Evolutionary conservation across 1,140 invertebrate genomes (phyloP).

Genomic region (Drosophila yakuba): DNA sequence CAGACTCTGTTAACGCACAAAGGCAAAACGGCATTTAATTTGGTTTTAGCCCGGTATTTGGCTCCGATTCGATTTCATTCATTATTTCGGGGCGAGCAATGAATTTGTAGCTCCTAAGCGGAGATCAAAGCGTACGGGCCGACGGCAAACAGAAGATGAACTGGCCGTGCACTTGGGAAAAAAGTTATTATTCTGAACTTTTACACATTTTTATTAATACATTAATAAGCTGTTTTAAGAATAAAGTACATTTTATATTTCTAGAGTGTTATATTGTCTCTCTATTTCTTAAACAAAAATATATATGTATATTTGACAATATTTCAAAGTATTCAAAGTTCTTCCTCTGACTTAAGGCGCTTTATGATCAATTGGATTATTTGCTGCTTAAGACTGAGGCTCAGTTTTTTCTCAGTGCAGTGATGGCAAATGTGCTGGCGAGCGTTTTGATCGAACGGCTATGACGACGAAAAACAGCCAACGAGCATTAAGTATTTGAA

Average conservation of each 20-base stretch:
- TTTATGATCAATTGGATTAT: too few species aligned
- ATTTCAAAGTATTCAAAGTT: too few species aligned
- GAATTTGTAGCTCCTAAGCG: conserved; percentile 53
- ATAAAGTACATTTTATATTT: too few species aligned
- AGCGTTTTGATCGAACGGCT: conserved; percentile 71
- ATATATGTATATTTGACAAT: too few species aligned
- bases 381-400: neutral
- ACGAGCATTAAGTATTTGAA: conserved; percentile 71
- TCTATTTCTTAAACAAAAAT: too few species aligned
- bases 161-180: conserved; percentile 4
- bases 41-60: conserved; percentile 43
- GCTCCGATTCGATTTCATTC: conserved; percentile 72
- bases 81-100: conserved; percentile 61
- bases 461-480: conserved; percentile 52
- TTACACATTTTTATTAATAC: too few species aligned
- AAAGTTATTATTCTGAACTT: too few species aligned
- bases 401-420: neutral
- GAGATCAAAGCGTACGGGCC: conserved; percentile 76
- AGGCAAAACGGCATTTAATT: conserved; percentile 67
- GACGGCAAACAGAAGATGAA: conserved; percentile 21
- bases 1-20: conserved; percentile 70
- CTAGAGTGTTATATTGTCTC: too few species aligned
- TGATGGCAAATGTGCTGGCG: conserved; percentile 59
- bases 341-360: too few species aligned
- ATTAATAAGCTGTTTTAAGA: too few species aligned